phyloP scores from a whole-genome alignment of 2,888 invertebrate genomes.

The Epinotia bilunana region DNA sequence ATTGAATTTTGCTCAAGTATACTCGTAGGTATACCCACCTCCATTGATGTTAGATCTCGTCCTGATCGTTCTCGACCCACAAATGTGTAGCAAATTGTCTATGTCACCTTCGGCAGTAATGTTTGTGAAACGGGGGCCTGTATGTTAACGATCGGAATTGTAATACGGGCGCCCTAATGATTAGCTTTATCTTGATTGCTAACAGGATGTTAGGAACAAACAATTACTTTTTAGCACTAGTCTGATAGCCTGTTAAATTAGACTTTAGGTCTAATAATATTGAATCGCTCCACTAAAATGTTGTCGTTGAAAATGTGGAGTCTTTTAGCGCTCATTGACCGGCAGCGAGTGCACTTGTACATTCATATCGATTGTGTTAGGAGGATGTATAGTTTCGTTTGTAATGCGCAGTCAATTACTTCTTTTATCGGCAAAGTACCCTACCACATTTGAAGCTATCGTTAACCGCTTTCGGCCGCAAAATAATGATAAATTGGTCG shows the following conservation, averaged over 20 bases:
- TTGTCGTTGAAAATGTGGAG: no score
- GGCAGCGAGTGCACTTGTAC: no score
- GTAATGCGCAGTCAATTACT: slow-evolving; percentile 23
- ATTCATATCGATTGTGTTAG: not conserved
- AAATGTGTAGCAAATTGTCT: not conserved
- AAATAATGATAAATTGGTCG: slow-evolving; percentile 43
- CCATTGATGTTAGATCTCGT: not conserved
- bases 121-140: not conserved
- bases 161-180: not conserved
- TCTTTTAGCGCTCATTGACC: no score
- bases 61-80: not conserved
- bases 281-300: not conserved
- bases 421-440: slow-evolving; percentile 35
- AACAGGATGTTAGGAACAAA: not conserved
- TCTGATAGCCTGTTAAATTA: not conserved
- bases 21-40: no score
- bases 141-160: slow-evolving; percentile 2
- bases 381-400: not conserved
- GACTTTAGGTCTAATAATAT: not conserved
- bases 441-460: slow-evolving; percentile 38
- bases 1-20: no score
- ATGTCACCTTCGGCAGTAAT: not conserved
- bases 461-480: slow-evolving; percentile 39
- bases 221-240: slow-evolving; percentile 1
- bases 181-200: not conserved